Conservation (phyloP, 2,113 vertebrate species). For the Caranx ignobilis region DNA sequence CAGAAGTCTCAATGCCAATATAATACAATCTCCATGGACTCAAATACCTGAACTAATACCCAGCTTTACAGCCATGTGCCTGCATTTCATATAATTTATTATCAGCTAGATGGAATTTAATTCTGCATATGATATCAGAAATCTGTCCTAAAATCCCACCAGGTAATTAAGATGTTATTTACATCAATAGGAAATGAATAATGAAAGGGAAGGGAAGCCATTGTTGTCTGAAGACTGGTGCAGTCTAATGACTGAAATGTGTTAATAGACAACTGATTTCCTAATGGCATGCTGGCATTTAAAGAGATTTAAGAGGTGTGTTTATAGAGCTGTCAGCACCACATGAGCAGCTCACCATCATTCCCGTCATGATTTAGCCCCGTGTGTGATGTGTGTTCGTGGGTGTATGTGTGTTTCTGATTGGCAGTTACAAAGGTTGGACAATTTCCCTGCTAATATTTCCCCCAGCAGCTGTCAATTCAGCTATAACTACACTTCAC, state of each 20-base stretch:
- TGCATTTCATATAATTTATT: background rate
- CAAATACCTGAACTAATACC: background rate
- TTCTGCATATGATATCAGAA: background rate
- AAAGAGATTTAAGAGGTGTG: conserved; percentile 62
- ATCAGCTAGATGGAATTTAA: background rate
- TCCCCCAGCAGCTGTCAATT: conserved; percentile 56
- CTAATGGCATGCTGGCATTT: conserved; percentile 52
- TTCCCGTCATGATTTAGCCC: conserved; percentile 53
- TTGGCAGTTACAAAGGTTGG: conserved; percentile 66
- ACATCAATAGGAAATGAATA: conserved; percentile 20
- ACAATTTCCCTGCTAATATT: conserved; percentile 65
- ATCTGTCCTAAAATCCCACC: background rate
- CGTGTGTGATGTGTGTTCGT: background rate
- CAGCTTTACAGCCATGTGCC: background rate
- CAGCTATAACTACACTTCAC: conserved; percentile 38
- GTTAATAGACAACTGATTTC: conserved; percentile 66
- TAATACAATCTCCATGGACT: background rate
- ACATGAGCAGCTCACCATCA: conserved; percentile 58
- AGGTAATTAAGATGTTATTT: conserved; percentile 5
- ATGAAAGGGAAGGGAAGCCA: background rate
- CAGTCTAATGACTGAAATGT: conserved; percentile 36
- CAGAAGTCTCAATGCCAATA: conserved; percentile 2
- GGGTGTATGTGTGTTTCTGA: conserved; percentile 32
- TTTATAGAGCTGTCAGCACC: conserved; percentile 72
- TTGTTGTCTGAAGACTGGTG: conserved; percentile 8